A percentile compares a stretch with the other conserved stretches of the same genome.
These are phyloP conservation scores for Drosophila kambysellisi DNA, from an alignment of 2,888 invertebrate species.

Conservation along the genomic window DNA sequence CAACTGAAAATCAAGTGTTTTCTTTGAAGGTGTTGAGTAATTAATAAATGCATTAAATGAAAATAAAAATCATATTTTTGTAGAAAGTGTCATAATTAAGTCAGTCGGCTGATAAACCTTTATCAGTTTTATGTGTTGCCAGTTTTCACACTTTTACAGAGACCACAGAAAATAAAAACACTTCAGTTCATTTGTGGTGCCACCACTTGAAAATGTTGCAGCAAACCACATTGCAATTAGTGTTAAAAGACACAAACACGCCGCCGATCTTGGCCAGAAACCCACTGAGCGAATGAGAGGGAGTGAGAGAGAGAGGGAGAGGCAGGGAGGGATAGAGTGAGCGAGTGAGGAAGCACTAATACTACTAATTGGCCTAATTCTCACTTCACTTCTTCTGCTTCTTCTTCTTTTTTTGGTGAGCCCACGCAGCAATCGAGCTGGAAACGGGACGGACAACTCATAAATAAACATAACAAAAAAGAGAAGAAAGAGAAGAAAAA, in stretches of 20 bases:
- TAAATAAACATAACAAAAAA: slow-evolving; percentile 70
- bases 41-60: slow-evolving; percentile 25
- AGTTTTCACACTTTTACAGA: slow-evolving; percentile 9
- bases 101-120: slow-evolving; percentile 1
- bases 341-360: slow-evolving; percentile 53
- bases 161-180: slow-evolving; percentile 3
- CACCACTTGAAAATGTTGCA: slow-evolving; percentile 36
- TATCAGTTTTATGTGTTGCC: not conserved
- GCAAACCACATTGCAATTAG: slow-evolving; percentile 65
- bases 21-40: not conserved
- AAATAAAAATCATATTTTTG: not conserved
- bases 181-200: slow-evolving; percentile 32
- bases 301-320: not conserved
- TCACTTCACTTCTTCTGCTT: slow-evolving; percentile 48
- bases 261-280: slow-evolving; percentile 45
- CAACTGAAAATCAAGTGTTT: slow-evolving; percentile 10
- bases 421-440: slow-evolving; percentile 60
- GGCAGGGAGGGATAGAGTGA: slow-evolving; percentile 8
- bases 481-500: slow-evolving; percentile 1
- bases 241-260: slow-evolving; percentile 74
- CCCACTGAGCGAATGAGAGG: not conserved
- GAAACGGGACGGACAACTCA: slow-evolving; percentile 55
- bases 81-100: not conserved
- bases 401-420: slow-evolving; percentile 10
- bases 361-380: slow-evolving; percentile 79